Evolutionary conservation across 2,113 vertebrate species (phyloP).

Genomic region (Sisor rabdophorus): DNA sequence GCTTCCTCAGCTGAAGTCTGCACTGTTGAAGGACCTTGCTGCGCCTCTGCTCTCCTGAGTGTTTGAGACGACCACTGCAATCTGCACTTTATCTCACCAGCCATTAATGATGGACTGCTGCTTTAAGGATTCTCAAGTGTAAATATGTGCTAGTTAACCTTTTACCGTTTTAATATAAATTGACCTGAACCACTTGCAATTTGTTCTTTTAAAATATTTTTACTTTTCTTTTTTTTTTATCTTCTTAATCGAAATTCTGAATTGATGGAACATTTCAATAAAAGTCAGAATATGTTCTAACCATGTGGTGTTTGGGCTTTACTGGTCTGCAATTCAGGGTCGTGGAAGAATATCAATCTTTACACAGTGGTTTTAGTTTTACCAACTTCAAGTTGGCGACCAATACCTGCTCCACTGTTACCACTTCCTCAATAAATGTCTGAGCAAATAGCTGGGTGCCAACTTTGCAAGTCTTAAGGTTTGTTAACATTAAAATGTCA

Average conservation of each 20-base stretch:
- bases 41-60: conserved; percentile 60
- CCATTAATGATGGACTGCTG: conserved; percentile 40
- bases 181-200: too few relatives aligned
- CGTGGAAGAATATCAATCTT: too few relatives aligned
- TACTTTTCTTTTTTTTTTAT: background rate
- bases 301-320: background rate
- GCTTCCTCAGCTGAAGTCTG: conserved; percentile 73
- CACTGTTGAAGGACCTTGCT: conserved; percentile 70
- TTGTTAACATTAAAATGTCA: too few relatives aligned
- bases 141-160: conserved; percentile 27
- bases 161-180: background rate
- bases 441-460: too few relatives aligned
- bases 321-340: too few relatives aligned
- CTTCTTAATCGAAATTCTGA: background rate
- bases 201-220: conserved; percentile 2
- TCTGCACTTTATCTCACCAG: conserved; percentile 60
- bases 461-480: too few relatives aligned
- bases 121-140: conserved; percentile 25
- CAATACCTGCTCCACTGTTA: too few relatives aligned
- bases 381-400: too few relatives aligned
- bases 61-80: background rate
- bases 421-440: too few relatives aligned
- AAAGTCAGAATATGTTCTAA: conserved; percentile 23
- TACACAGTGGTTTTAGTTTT: too few relatives aligned
- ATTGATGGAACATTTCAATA: conserved; percentile 34